Base-by-base conservation (phyloP, 2,888 invertebrate genomes). In the Lochmaea capreae region DNA sequence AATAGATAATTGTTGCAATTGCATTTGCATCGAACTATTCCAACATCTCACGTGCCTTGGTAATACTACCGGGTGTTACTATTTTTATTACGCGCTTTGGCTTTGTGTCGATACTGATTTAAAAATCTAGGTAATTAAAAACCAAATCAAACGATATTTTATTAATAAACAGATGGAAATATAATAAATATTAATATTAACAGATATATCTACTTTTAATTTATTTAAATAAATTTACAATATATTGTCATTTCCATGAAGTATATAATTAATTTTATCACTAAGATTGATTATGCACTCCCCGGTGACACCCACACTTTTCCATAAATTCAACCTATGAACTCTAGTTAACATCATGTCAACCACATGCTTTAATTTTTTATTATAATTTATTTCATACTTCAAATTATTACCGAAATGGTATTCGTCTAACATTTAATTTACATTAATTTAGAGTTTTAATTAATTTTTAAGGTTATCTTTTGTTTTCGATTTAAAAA, bases 1-100 rank as follows among this genome's bases (percentile, higher is more conserved):
- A 81, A 81, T 81, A 80, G 79, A 81, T 77, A 79, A 81, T 81
- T 77, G 77, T 79, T 81, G 76, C 54, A 54, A 54, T 54, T 54
- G 77, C 78, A 78, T 79, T 77, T 77, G 71, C 76, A 69, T 71
- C 71, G 77, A 78, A 78, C 76, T 61, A 39, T 39, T 39, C n/a
- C 18, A 61, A 67, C 69, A 74, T 79, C 75, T 59, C 59, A 59
- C 59, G 59, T 59, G 59, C 33, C 59, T 59, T n/a, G 59, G 26
- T 33, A 14, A 59, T 33, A 59, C 59, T 59, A 59, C 59, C 59
- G 59, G 59, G 59, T 59, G 59, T 59, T 59, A n/a, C 59, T 59
- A 59, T 59, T 59, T 59, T 59, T 59, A 59, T 33, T 59, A 14
- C 12, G 33, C 59, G 16, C 3, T 26, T 26, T 59, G 12, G 59